A percentile compares a stretch with the other conserved stretches of the same genome.
These are phyloP conservation scores for Cephus cinctus DNA, from an alignment of 1,140 invertebrate species.

Conservation along the genomic window DNA sequence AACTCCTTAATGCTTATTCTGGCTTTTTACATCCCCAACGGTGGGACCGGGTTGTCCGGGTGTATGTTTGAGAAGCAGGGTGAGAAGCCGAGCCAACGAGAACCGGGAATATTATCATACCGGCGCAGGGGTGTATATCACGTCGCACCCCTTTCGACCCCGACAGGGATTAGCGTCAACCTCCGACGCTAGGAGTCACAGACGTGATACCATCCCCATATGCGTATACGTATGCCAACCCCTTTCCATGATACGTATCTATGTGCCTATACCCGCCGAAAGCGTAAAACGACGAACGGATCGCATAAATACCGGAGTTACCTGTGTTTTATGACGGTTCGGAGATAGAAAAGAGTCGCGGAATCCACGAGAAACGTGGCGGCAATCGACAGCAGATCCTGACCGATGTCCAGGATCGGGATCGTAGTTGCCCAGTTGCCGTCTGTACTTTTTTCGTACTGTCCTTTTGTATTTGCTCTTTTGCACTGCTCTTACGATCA, in stretches of 20 bases:
- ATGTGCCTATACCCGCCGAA: background rate
- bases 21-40: too few relatives aligned
- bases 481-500: too few relatives aligned
- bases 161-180: conserved; percentile 52
- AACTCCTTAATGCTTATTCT: too few relatives aligned
- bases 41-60: conserved; percentile 10
- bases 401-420: conserved; percentile 51
- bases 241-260: background rate
- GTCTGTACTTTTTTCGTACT: too few relatives aligned
- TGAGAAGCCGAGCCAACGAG: conserved; percentile 9
- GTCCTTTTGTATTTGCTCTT: too few relatives aligned
- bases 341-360: conserved; percentile 21
- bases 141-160: conserved; percentile 44
- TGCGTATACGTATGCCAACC: background rate
- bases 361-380: conserved; percentile 31
- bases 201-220: conserved; percentile 10
- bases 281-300: conserved; percentile 30
- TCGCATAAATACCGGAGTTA: conserved; percentile 54
- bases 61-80: background rate
- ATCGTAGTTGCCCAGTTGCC: too few relatives aligned
- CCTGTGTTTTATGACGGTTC: conserved; percentile 52
- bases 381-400: conserved; percentile 50
- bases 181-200: conserved; percentile 45
- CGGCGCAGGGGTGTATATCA: conserved; percentile 51
- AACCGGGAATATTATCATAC: conserved; percentile 49